phyloP scores from a whole-genome alignment of 2,797 vertebrate species.

The Arnoldichthys spilopterus region DNA sequence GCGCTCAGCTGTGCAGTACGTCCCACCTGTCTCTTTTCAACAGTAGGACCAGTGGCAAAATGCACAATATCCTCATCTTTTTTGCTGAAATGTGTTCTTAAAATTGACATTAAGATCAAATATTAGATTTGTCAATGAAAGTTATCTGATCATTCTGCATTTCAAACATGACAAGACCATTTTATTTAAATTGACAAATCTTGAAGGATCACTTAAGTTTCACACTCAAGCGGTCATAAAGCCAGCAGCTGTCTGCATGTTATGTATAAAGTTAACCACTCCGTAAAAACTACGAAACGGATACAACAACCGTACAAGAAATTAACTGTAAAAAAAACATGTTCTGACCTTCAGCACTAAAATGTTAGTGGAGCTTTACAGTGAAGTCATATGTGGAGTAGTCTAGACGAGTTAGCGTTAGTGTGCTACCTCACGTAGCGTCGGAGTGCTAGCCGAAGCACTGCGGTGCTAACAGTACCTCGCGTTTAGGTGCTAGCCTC shows the following conservation, averaged over 20 bases:
- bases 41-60: neutral
- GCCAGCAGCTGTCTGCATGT: too few relatives aligned
- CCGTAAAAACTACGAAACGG: neutral
- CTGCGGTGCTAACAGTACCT: slow-evolving; percentile 31
- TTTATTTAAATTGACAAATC: too few relatives aligned
- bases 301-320: neutral
- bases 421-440: slow-evolving; percentile 29
- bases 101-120: neutral
- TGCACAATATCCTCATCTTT: neutral
- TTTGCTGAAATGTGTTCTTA: too few relatives aligned
- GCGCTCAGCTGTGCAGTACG: neutral
- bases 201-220: neutral
- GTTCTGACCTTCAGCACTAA: neutral
- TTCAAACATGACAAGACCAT: neutral
- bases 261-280: too few relatives aligned
- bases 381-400: slow-evolving; percentile 32
- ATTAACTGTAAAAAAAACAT: neutral
- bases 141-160: neutral
- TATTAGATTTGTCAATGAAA: neutral
- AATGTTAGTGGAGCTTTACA: slow-evolving; percentile 3
- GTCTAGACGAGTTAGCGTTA: neutral
- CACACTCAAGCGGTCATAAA: neutral
- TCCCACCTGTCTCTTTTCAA: neutral
- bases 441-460: slow-evolving; percentile 43
- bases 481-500: slow-evolving; percentile 3